Evolutionary conservation across 2,797 vertebrate genomes (phyloP).

Genomic region (Erethizon dorsatum): DNA sequence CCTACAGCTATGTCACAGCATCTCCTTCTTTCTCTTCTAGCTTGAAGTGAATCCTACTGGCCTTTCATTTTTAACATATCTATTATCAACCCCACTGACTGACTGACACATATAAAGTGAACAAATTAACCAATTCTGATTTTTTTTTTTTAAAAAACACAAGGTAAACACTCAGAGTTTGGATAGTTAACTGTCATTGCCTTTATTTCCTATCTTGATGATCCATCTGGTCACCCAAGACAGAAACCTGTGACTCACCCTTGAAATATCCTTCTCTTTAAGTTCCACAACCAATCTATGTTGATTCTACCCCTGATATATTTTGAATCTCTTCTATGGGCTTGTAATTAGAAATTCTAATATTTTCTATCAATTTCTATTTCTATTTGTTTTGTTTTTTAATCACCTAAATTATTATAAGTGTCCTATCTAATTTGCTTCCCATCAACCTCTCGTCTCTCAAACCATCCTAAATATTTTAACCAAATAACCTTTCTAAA

Average conservation of each 20-base stretch:
- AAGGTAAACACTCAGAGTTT: not conserved
- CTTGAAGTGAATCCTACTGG: not conserved
- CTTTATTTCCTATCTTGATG: not conserved
- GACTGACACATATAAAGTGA: slow-evolving; percentile 2
- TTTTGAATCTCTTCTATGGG: slow-evolving; percentile 57
- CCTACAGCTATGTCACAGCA: not conserved
- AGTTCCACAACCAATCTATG: not conserved
- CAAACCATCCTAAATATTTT: not conserved
- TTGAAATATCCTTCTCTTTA: slow-evolving; percentile 35
- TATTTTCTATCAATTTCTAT: slow-evolving; percentile 40
- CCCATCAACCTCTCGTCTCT: not conserved
- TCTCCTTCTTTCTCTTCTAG: slow-evolving; percentile 32
- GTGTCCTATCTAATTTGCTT: not conserved
- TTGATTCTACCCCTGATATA: slow-evolving; percentile 49
- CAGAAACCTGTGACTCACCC: slow-evolving; percentile 24
- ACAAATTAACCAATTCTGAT: slow-evolving; percentile 33
- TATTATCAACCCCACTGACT: not conserved
- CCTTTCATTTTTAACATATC: slow-evolving; percentile 51
- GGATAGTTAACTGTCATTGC: not conserved
- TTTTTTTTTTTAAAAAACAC: not conserved
- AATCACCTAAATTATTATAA: not conserved
- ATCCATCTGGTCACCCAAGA: slow-evolving; percentile 27
- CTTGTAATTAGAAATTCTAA: slow-evolving; percentile 13
- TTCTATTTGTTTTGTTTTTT: slow-evolving; percentile 57
- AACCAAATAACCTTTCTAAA: slow-evolving; percentile 32